Base-by-base conservation (phyloP, 2,888 invertebrate genomes). In the Trichopria drosophilae region DNA sequence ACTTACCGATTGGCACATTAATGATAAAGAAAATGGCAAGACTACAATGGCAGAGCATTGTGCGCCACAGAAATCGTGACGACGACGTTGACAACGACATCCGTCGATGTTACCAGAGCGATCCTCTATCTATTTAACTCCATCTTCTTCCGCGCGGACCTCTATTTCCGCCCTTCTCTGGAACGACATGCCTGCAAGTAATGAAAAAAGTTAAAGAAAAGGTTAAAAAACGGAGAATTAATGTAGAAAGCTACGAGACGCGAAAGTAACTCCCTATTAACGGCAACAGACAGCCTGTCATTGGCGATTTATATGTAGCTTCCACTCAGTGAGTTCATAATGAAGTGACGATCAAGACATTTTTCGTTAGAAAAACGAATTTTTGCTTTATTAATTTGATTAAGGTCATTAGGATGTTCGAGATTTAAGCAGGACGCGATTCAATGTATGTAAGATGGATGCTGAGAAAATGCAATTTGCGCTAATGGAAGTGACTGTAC, bases 1-100 rank as follows among this genome's bases (percentile, higher is more conserved):
- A 68, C 71, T 71, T 53, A 73, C 73, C 73, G 63, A 71, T 70
- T 64, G 69, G 72, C 67, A 68, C 68, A 68, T 69, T 68, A 64
- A 72, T 65, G 68, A 69, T 65, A 62, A 71, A 63, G 59, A 69
- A 63, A 61, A 69, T 61, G 64, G 66, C 60, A 58, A 70, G 62
- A 55, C 60, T 65, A 60, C 64, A 66, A 62, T 64, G 68, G 63
- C 62, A 68, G 64, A 71, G 72, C 73, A 73, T 72, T 56, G 66
- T 70, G 65, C 61, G 59, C 63, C 61, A 61, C 62, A 54, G 43
- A 42, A 48, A 44, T 48, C 51, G 50, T 37, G 35, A 48, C 53
- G 55, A 31, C 51, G 48, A 47, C 51, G 36, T 46, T n/a, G n/a
- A n/a, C n/a, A n/a, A n/a, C n/a, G n/a, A n/a, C 51, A 64, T 67